Percentiles rank a stretch among this genome's conserved stretches.
Conservation (phyloP, 2,113 vertebrate species). For the Platanista minor region DNA sequence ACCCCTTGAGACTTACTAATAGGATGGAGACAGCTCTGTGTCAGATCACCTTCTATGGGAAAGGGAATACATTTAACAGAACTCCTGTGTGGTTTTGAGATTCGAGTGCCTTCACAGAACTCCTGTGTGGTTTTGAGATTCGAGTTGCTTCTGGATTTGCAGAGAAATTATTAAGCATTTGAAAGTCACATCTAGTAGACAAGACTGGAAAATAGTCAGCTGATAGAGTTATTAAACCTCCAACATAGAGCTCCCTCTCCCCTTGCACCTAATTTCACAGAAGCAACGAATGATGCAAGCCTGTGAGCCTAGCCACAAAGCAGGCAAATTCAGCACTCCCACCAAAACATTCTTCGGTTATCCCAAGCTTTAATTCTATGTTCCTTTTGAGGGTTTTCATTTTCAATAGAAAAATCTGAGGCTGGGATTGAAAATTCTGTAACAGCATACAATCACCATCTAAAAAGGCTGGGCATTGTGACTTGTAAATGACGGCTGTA, state of each 20-base stretch:
- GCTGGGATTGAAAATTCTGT: slow-evolving; percentile 23
- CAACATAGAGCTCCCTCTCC: not conserved
- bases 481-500: not conserved
- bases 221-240: not conserved
- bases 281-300: not conserved
- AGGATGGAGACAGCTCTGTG: not conserved
- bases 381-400: slow-evolving; percentile 42
- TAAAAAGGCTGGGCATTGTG: slow-evolving; percentile 3
- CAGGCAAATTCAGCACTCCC: not conserved
- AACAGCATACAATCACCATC: not conserved
- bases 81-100: not conserved
- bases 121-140: not conserved
- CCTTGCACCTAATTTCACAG: not conserved
- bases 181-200: not conserved
- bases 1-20: not conserved
- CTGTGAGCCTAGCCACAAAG: not conserved
- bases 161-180: slow-evolving; percentile 9
- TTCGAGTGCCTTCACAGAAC: no score
- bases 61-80: not conserved
- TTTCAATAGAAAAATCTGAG: slow-evolving; percentile 53
- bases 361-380: slow-evolving; percentile 24
- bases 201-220: not conserved
- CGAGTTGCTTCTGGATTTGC: not conserved
- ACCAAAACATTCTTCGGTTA: not conserved
- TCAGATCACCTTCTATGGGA: not conserved